Base-by-base conservation (phyloP, 2,797 vertebrate species). In the Emys orbicularis region DNA sequence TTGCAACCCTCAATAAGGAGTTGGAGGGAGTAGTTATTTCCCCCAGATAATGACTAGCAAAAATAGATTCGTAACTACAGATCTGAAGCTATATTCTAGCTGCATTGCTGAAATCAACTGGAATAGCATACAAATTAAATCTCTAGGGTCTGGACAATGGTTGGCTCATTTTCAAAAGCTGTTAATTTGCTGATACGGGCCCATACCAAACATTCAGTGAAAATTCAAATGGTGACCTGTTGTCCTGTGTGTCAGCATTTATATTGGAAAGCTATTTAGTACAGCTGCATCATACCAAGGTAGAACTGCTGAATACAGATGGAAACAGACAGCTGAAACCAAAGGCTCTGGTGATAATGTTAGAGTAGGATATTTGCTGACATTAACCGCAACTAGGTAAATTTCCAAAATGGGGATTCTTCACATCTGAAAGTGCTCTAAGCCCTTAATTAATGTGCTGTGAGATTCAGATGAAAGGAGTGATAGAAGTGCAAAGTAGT, bases 331-430 rank as follows among this genome's bases (percentile, higher is more conserved):
- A 61, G 59, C 29, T 94, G 80, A 87, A 8, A 61, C 82, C 47
- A 61, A 90, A 82, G 76, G 95, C 83, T 89, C 54, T 16, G 44
- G 84, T 49, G 85, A 90, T 94, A 88, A 83, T 47, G 68, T 85
- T 90, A 93, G 29, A 93, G 61, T 34, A 96, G 90, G 91, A 85
- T 92, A 95, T 53, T 59, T 80, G 79, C 37, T 93, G 79, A 87
- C 87, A 87, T 86, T 74, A 53, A 59, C 57, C 5, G 3, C 57
- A 59, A 31, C 12, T 31, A 57, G 12, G 56, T 57, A 57, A 29
- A 29, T 29, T 6, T 94, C 95, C 89, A 92, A 97, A 82, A 96
- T 93, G 87, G 94, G 84, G 93, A 94, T 94, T 96, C 88, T 83
- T 93, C 87, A 80, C 90, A 80, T 83, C 92, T 91, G 87, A 79